phyloP scores from a whole-genome alignment of 2,113 vertebrate species.

The Shinisaurus crocodilurus region DNA sequence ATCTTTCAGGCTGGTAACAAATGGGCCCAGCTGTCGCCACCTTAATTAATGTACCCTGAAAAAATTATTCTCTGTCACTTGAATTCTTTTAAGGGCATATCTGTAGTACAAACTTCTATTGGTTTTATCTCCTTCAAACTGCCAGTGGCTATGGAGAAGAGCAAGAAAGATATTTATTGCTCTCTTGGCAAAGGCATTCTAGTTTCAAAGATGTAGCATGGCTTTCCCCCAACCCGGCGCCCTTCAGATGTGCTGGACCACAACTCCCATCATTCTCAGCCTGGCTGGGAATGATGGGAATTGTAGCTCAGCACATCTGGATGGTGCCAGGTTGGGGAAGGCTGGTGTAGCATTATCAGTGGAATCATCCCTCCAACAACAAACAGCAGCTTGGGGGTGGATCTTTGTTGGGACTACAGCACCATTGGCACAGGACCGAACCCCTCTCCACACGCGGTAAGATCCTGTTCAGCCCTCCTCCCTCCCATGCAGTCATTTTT shows the following conservation, averaged over 20 bases:
- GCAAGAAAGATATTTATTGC: not conserved
- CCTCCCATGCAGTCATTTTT: not conserved
- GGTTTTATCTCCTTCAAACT: not conserved
- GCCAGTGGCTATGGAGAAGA: not conserved
- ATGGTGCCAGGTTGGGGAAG: no score
- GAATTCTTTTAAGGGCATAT: constrained; percentile 3
- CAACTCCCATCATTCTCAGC: no score
- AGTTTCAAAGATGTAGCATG: not conserved
- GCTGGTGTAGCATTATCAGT: no score
- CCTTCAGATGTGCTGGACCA: no score
- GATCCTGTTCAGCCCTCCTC: not conserved
- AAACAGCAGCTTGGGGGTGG: not conserved
- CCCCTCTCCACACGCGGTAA: not conserved
- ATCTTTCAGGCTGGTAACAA: not conserved
- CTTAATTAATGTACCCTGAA: not conserved
- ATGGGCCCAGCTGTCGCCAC: not conserved
- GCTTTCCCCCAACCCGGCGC: no score
- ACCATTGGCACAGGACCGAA: not conserved
- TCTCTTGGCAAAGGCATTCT: not conserved
- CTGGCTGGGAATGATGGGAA: no score
- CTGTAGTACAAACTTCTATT: not conserved
- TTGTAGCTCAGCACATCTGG: no score
- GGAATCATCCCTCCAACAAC: not conserved
- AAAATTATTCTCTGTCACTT: not conserved
- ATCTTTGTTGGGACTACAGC: not conserved